Percentiles rank a stretch among this genome's conserved stretches.
These are phyloP conservation scores for Pyrrhia umbra DNA, from an alignment of 2,888 invertebrate genomes.

Conservation along the genomic window DNA sequence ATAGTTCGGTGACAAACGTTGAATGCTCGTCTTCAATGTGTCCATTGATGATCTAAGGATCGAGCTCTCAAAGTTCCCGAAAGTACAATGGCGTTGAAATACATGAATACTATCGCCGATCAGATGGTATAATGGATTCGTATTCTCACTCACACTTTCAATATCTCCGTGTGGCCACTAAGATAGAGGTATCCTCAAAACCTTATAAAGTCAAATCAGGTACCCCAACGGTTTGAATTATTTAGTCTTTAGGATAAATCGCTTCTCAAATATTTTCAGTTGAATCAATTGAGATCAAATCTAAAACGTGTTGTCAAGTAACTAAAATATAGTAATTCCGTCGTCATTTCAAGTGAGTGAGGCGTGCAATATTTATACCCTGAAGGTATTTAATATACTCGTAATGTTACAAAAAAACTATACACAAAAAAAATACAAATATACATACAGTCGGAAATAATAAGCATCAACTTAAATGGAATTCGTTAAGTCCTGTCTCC, in stretches of 20 bases:
- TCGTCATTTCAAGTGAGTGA: background rate
- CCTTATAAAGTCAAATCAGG: background rate
- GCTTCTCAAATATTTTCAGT: too few relatives aligned
- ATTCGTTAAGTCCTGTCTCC: background rate
- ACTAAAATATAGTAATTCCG: too few relatives aligned
- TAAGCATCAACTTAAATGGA: background rate
- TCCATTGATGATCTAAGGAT: constrained; percentile 65
- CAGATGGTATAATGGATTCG: constrained; percentile 63
- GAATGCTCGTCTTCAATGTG: constrained; percentile 66
- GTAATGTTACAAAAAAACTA: too few relatives aligned
- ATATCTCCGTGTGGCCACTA: constrained; percentile 63
- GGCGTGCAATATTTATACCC: background rate
- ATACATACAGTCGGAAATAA: too few relatives aligned
- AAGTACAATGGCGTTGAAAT: constrained; percentile 78
- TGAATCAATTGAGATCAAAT: background rate
- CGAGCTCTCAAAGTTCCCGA: constrained; percentile 71
- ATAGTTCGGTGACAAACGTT: constrained; percentile 69
- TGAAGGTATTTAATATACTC: too few relatives aligned
- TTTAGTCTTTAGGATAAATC: background rate
- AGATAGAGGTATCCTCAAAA: constrained; percentile 10
- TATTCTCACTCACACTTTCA: constrained; percentile 68
- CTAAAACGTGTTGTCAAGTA: background rate
- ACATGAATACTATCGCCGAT: constrained; percentile 80
- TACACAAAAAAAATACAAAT: too few relatives aligned
- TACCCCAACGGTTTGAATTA: background rate